A percentile compares a stretch with the other conserved stretches of the same genome.
phyloP scores from a whole-genome alignment of 1,140 invertebrate genomes.

The Eriocheir sinensis region DNA sequence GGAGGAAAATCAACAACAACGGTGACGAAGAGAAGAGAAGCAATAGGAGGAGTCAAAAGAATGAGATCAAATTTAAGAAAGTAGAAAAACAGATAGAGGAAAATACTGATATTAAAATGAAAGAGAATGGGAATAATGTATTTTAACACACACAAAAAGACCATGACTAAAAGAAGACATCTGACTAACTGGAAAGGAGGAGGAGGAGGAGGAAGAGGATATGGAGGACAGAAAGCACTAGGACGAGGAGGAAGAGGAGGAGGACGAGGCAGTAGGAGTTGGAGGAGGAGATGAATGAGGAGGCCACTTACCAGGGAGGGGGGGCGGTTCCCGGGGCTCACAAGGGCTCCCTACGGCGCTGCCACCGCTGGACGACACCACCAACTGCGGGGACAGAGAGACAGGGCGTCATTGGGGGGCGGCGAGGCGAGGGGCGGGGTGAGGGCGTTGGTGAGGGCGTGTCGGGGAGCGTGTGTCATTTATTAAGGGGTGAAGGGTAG shows the following conservation, averaged over 20 bases:
- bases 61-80: background rate
- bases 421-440: background rate
- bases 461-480: background rate
- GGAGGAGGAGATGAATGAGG: background rate
- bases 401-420: constrained; percentile 2
- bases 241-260: background rate
- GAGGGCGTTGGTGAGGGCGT: too few species aligned
- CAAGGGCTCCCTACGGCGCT: constrained; percentile 65
- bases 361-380: constrained; percentile 71
- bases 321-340: constrained; percentile 56
- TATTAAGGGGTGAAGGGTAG: background rate
- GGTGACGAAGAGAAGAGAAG: background rate
- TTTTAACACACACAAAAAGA: too few species aligned
- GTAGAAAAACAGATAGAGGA: background rate
- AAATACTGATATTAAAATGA: background rate
- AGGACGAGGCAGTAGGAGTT: background rate
- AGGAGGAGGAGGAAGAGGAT: background rate
- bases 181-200: constrained; percentile 1
- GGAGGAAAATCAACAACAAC: background rate
- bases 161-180: too few species aligned
- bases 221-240: background rate
- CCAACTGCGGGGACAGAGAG: constrained; percentile 52
- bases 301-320: constrained; percentile 63
- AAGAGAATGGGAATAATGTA: background rate
- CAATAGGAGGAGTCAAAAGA: background rate